Conservation (phyloP, 1,140 invertebrate species). For the Ooceraea biroi region DNA sequence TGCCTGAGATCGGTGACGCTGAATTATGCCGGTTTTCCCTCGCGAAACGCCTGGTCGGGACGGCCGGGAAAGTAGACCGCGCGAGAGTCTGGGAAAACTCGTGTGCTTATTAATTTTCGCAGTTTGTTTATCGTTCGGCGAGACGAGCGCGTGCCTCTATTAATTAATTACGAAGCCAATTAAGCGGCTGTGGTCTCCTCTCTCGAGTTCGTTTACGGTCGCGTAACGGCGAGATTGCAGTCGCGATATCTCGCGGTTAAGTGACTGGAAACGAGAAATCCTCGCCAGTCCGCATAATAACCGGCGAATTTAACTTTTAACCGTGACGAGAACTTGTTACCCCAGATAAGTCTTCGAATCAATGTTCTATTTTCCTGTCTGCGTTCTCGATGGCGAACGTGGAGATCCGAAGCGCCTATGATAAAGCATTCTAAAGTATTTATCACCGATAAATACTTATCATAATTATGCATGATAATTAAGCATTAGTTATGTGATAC, state of each 20-base stretch:
- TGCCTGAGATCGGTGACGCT: slow-evolving; percentile 14
- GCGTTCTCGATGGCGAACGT: neutral
- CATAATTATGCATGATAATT: too few species aligned
- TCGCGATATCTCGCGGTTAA: slow-evolving; percentile 4
- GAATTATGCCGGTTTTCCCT: slow-evolving; percentile 50
- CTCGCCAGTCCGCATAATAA: neutral
- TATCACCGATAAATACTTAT: neutral
- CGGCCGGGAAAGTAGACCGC: slow-evolving; percentile 64
- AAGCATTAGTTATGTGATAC: too few species aligned
- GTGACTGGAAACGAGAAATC: neutral
- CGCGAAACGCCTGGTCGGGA: slow-evolving; percentile 26
- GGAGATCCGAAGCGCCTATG: neutral
- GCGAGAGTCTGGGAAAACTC: slow-evolving; percentile 38
- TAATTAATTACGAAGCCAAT: slow-evolving; percentile 64
- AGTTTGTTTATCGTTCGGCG: slow-evolving; percentile 26
- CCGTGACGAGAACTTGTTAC: too few species aligned
- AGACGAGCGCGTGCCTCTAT: slow-evolving; percentile 23
- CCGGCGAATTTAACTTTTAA: neutral
- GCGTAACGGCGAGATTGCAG: slow-evolving; percentile 26
- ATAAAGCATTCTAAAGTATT: neutral
- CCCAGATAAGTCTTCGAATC: too few species aligned
- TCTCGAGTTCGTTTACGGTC: slow-evolving; percentile 19
- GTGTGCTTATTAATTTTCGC: slow-evolving; percentile 26
- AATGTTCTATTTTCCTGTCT: neutral
- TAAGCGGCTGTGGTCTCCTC: slow-evolving; percentile 21